Conservation (phyloP, 2,113 vertebrate species). For the Campylomormyrus numenius region DNA sequence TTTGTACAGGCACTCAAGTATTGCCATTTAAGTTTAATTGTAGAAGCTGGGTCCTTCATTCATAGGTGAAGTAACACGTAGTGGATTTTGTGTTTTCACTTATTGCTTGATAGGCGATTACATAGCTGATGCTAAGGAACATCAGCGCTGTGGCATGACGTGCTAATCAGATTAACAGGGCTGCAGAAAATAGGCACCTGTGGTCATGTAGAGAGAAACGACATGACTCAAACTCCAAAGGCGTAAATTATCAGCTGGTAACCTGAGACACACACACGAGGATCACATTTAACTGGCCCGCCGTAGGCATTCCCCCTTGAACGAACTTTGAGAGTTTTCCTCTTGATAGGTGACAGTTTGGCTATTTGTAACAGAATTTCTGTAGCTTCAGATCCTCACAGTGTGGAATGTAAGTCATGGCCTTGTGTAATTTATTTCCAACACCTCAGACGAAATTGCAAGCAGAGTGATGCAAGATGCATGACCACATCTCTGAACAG, state of each 20-base stretch:
- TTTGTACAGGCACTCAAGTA: not conserved
- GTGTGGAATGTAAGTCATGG: not conserved
- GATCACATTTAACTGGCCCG: not conserved
- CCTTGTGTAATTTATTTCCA: not conserved
- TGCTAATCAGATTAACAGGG: not conserved
- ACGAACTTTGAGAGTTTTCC: not conserved
- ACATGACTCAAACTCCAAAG: not conserved
- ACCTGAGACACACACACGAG: not conserved
- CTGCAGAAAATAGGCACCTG: not conserved
- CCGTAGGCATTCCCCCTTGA: not conserved
- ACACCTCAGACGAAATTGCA: not conserved
- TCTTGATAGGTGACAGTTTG: not conserved
- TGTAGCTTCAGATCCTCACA: not conserved
- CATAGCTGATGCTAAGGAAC: not conserved
- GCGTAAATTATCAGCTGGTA: not conserved
- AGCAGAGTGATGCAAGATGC: not conserved
- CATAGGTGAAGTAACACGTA: not conserved
- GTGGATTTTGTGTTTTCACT: not conserved
- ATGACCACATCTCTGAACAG: not conserved
- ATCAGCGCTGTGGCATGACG: not conserved
- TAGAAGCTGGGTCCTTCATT: not conserved
- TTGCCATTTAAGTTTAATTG: not conserved
- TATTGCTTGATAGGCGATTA: not conserved
- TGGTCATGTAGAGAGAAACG: not conserved
- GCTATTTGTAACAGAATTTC: not conserved